phyloP scores from a whole-genome alignment of 2,888 invertebrate genomes.

The Drosophila rellima region DNA sequence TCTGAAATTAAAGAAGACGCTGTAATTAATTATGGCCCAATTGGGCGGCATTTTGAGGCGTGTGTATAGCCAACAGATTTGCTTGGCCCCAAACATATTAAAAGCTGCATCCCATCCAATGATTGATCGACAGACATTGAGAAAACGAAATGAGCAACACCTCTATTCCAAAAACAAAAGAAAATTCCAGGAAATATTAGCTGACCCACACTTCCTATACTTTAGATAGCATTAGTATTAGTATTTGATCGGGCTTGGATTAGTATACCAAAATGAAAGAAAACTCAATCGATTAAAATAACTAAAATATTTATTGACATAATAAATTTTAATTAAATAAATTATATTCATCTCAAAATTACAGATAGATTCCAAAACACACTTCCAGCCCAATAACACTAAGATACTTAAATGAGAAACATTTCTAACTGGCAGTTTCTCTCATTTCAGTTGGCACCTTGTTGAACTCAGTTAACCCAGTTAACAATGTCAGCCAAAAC shows the following conservation, averaged over 20 bases:
- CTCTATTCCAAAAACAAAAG: not conserved
- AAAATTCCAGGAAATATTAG: conserved; percentile 14
- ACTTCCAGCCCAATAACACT: not conserved
- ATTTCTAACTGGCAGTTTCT: conserved; percentile 15
- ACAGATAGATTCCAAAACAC: not conserved
- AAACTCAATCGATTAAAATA: too few species aligned
- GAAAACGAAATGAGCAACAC: conserved; percentile 9
- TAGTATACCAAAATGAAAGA: not conserved
- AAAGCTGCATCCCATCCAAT: conserved; percentile 38
- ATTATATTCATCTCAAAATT: not conserved
- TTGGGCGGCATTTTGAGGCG: conserved; percentile 40
- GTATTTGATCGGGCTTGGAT: not conserved
- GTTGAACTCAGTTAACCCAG: conserved; percentile 38
- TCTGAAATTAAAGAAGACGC: conserved; percentile 58
- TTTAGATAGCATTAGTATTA: not conserved
- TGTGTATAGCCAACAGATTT: conserved; percentile 23
- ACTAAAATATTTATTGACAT: too few species aligned
- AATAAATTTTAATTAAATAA: not conserved
- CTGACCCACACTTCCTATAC: not conserved
- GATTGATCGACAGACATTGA: conserved; percentile 44
- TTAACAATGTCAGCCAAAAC: conserved; percentile 87
- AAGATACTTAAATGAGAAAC: not conserved
- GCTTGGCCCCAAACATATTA: conserved; percentile 18
- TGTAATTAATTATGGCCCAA: conserved; percentile 65
- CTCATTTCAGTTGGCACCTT: conserved; percentile 43